These are phyloP conservation scores for Coregonus clupeaformis DNA, from an alignment of 2,113 vertebrate genomes.

Conservation along the genomic window DNA sequence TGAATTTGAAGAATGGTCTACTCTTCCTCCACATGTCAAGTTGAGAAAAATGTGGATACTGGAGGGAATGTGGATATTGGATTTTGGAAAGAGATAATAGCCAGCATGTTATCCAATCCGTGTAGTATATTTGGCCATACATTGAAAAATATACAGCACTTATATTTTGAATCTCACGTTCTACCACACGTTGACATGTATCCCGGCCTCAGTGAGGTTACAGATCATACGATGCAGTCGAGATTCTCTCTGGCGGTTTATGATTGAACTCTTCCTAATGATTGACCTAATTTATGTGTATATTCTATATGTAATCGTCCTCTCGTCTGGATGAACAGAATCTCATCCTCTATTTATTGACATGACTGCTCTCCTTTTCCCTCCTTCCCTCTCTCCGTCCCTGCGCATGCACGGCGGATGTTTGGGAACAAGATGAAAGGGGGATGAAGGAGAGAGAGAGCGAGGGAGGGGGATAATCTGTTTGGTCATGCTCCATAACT, in stretches of 20 bases:
- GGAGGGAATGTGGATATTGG: neutral
- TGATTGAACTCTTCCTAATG: conserved; percentile 19
- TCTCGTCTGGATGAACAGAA: neutral
- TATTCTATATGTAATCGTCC: conserved; percentile 21
- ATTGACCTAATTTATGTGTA: conserved; percentile 21
- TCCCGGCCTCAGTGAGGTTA: conserved; percentile 1
- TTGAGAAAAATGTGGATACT: neutral
- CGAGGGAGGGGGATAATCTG: conserved; percentile 16
- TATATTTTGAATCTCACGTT: conserved; percentile 15
- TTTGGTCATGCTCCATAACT: conserved; percentile 46
- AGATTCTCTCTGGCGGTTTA: conserved; percentile 19
- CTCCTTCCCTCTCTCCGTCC: neutral
- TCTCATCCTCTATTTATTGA: conserved; percentile 34
- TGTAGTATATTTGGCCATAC: conserved; percentile 12
- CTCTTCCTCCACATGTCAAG: conserved; percentile 10
- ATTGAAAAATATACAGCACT: conserved; percentile 25
- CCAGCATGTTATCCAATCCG: neutral
- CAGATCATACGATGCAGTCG: neutral
- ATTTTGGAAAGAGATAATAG: neutral
- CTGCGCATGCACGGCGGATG: neutral
- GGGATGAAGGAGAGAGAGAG: conserved; percentile 21
- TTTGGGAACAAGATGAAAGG: conserved; percentile 30
- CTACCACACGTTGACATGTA: conserved; percentile 27
- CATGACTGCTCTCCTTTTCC: neutral
- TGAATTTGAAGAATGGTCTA: neutral